These are phyloP conservation scores for Argyresthia goedartella DNA, from an alignment of 2,888 invertebrate genomes.

Conservation along the genomic window DNA sequence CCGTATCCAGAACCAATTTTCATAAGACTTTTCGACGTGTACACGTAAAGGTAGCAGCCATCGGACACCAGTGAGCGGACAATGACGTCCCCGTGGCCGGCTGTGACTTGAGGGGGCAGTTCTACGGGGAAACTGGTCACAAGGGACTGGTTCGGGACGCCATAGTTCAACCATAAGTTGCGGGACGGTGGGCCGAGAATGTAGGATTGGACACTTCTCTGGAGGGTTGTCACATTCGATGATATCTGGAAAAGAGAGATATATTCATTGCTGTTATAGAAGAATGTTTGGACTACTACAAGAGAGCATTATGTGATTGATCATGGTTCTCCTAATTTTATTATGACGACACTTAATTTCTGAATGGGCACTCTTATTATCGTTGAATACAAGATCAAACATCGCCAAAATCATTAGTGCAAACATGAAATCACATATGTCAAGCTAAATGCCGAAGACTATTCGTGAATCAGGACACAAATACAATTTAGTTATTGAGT, in stretches of 20 bases:
- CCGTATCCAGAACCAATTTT: conserved; percentile 97
- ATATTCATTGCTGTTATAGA: too few relatives aligned
- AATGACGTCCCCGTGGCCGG: conserved; percentile 43
- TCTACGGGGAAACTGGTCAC: conserved; percentile 77
- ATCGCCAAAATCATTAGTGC: too few relatives aligned
- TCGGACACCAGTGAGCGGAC: conserved; percentile 84
- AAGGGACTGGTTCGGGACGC: conserved; percentile 83
- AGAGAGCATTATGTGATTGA: too few relatives aligned
- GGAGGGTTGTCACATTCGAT: conserved; percentile 84
- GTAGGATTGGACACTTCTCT: conserved; percentile 90
- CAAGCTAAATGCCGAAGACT: too few relatives aligned
- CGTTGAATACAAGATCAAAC: too few relatives aligned
- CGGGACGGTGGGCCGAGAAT: conserved; percentile 85
- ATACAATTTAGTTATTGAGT: too few relatives aligned
- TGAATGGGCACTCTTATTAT: too few relatives aligned
- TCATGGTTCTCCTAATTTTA: too few relatives aligned
- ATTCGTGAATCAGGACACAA: too few relatives aligned
- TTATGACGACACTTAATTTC: too few relatives aligned
- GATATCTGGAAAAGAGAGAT: conserved; percentile 79
- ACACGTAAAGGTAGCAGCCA: conserved; percentile 90
- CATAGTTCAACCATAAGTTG: conserved; percentile 91
- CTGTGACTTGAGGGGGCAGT: conserved; percentile 34
- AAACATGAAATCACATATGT: too few relatives aligned
- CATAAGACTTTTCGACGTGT: conserved; percentile 85
- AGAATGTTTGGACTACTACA: too few relatives aligned